Base-by-base conservation (phyloP, 2,797 vertebrate species). In the Sebastes glaucus region DNA sequence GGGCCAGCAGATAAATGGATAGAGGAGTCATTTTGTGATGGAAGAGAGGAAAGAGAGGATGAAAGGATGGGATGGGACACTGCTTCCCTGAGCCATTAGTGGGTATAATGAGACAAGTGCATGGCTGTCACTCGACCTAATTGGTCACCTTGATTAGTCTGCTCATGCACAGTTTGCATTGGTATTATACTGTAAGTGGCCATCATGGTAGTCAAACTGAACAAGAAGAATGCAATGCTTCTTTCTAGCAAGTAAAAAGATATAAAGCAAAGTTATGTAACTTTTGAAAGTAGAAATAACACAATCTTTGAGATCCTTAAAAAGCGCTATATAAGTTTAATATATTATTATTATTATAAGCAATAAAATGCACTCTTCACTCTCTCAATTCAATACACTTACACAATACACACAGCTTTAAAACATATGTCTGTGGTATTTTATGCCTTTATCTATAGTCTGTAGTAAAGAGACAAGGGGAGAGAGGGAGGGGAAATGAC, bases 81-180 rank as follows among this genome's bases (percentile, higher is more conserved):
- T 57, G 75, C 75, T 61, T 81, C 64, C 74, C 60, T 8, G 53
- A 90, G 85, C 87, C 88, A 92, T 93, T 93, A 90, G 85, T 1
- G 30, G 65, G 56, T 64, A 83, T 92, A 91, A 91, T 92, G 89
- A 91, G 86, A 85, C 86, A 35, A 70, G 68, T 80, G 84, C 92
- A 87, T 80, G 83, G 81, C 84, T 90, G 89, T 91, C 91, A 89
- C 78, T 93, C 92, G 82, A 49, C 42, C 73, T 94, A 91, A 94
- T 94, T 91, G 91, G 84, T 74, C 74, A 81, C 78, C 84, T 87
- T 90, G 87, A 91, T 92, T 90, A 85, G 77, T 80, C 82, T 60
- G 14, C 77, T 89, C 89, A 71, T 85, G 83, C 70, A 70, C 70
- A 53, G 61, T 67, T 86, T 83, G 79, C 72, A 74, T 61, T 66